These are phyloP conservation scores for Chiridota heheva DNA, from an alignment of 35 echinoderm and acorn worm genomes.

Conservation along the genomic window DNA sequence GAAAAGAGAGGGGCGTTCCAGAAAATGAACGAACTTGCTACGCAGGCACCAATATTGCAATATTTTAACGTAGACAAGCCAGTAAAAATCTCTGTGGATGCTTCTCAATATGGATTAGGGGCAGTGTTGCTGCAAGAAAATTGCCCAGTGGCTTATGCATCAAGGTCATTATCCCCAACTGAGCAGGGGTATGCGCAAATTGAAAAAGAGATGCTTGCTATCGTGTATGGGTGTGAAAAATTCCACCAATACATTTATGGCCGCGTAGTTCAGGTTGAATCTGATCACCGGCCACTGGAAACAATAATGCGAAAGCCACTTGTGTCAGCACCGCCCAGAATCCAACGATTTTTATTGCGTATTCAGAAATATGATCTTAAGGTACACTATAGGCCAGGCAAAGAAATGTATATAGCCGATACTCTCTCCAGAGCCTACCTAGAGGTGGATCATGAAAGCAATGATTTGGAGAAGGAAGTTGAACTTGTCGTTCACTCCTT, in stretches of 20 bases:
- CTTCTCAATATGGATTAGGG: conserved; percentile 20
- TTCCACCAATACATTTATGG: conserved; percentile 33
- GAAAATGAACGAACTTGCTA: neutral
- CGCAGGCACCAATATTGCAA: neutral
- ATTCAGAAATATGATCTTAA: no score
- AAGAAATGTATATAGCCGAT: no score
- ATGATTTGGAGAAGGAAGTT: no score
- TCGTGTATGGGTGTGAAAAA: conserved; percentile 25
- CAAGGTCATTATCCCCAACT: neutral
- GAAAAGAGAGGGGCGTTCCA: conserved; percentile 2
- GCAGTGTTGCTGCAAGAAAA: conserved; percentile 1
- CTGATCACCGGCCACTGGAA: conserved; percentile 20
- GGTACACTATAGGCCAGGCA: no score
- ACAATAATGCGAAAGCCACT: conserved; percentile 4
- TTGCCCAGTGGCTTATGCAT: conserved; percentile 28
- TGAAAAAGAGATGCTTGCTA: conserved; percentile 46
- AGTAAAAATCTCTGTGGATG: conserved; percentile 8
- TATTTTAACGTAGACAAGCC: conserved; percentile 32
- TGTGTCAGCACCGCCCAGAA: neutral
- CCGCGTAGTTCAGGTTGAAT: neutral
- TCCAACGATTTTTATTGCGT: conserved; percentile 4
- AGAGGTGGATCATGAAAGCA: no score
- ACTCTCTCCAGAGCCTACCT: no score
- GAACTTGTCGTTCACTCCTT: no score
- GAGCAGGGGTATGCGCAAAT: conserved; percentile 31